phyloP scores from a whole-genome alignment of 2,888 invertebrate species.

The Parnassius orleans region DNA sequence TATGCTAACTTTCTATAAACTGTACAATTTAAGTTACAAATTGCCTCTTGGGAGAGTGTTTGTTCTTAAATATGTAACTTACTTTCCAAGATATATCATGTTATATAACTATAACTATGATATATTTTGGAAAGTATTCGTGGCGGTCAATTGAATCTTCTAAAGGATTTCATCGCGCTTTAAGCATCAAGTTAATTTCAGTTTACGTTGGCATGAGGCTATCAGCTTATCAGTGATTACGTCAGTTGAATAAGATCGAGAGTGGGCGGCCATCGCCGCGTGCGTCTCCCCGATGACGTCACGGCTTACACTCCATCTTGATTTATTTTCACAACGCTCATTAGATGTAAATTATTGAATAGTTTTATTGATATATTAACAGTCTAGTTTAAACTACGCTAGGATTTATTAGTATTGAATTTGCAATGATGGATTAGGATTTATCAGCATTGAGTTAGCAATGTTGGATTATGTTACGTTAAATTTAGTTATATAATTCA shows the following conservation, averaged over 20 bases:
- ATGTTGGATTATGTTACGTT: too few relatives aligned
- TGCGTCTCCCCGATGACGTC: conserved; percentile 50
- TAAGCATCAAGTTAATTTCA: conserved; percentile 34
- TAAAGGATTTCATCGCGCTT: conserved; percentile 16
- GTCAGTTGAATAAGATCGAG: conserved; percentile 56
- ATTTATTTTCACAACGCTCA: conserved; percentile 38
- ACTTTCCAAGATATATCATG: neutral
- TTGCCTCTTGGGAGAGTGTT: too few relatives aligned
- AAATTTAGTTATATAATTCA: too few relatives aligned
- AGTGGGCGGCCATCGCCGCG: conserved; percentile 60
- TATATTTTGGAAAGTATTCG: conserved; percentile 3
- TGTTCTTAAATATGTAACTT: too few relatives aligned
- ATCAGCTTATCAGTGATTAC: conserved; percentile 56
- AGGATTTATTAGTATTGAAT: neutral
- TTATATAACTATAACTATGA: neutral
- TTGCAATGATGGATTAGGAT: neutral
- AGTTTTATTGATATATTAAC: too few relatives aligned
- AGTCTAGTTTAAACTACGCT: neutral
- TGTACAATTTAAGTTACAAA: too few relatives aligned
- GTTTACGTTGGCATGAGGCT: conserved; percentile 27
- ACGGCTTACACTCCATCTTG: conserved; percentile 43
- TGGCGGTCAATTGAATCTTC: conserved; percentile 5
- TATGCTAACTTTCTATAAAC: too few relatives aligned
- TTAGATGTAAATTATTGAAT: conserved; percentile 14
- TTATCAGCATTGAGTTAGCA: conserved; percentile 4